Base-by-base conservation (phyloP, 2,113 vertebrate species). In the Acrocephalus arundinaceus region DNA sequence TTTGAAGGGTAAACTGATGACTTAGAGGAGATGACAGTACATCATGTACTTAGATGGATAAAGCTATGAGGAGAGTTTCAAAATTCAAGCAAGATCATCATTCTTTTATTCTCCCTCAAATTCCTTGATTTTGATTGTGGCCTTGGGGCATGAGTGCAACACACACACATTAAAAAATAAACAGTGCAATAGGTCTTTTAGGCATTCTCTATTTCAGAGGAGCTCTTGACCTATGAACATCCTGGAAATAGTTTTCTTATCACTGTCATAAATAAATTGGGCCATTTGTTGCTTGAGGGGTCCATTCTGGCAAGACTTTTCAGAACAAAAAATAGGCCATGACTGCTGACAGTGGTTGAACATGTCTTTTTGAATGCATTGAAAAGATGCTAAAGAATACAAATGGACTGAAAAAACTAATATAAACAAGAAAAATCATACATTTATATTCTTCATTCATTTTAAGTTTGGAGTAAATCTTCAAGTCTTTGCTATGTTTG, bases 241-340 rank as follows among this genome's bases (percentile, higher is more conserved):
- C 82, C 52, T 90, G 79, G 59, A 96, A 96, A 95, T 61, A 74
- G 78, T 35, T 80, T 94, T 89, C 86, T 96, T 90, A 79, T 43
- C 79, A 78, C 28, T 57, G n/a, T 90, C 80, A 85, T 96, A 96
- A 97, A 96, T 95, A 96, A 96, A 92, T 39, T 43, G 76, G 48
- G 45, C 70, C 48, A 72, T 94, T 93, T 86, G 30, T 86, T 92
- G 82, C 61, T 94, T 86, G 28, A 83, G 57, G 76, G 39, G 14
- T 2, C 27, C 21, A 58, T 83, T 93, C 62, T 35, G 28, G 78
- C 12, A 93, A 52, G 65, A n/a, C 33, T 70, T 89, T 88, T 95
- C 31, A 71, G 76, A 61, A 86, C 27, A 55, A 52, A 76, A 94
- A 94, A 85, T 66, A 81, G 37, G 33, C 55, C 37, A 49, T 48